Conservation (phyloP, 2,888 invertebrate species). For the Anagyrus pseudococci region DNA sequence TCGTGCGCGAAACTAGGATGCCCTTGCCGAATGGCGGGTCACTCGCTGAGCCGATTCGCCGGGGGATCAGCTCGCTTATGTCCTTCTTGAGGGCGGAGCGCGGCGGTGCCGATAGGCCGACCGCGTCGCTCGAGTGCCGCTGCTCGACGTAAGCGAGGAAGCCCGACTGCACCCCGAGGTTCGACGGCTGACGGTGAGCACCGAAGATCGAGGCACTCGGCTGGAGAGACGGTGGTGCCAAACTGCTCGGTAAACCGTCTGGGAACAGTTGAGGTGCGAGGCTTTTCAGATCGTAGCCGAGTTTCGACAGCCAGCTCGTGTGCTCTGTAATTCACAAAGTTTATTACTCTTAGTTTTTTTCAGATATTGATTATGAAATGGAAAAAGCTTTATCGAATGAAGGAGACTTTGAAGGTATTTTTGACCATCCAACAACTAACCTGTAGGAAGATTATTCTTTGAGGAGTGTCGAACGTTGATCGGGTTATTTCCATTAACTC, state of each 20-base stretch:
- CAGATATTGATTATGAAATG: too few relatives aligned
- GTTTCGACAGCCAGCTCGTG: conserved; percentile 81
- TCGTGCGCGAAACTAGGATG: conserved; percentile 82
- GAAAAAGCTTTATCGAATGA: too few relatives aligned
- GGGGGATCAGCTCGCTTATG: conserved; percentile 74
- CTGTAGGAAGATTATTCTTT: conserved; percentile 70
- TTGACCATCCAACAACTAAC: conserved; percentile 65
- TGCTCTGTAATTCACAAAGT: conserved; percentile 86
- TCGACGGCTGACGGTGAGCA: conserved; percentile 62
- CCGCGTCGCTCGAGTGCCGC: conserved; percentile 78
- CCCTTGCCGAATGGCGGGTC: conserved; percentile 88
- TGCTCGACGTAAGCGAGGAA: conserved; percentile 83
- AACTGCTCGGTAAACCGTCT: conserved; percentile 72
- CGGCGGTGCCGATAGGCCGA: conserved; percentile 78
- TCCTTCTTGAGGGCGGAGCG: conserved; percentile 82
- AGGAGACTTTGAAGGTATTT: too few relatives aligned
- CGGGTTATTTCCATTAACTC: conserved; percentile 93
- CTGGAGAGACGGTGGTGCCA: conserved; percentile 72
- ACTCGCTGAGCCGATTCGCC: conserved; percentile 81
- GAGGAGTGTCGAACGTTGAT: conserved; percentile 82
- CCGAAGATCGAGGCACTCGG: conserved; percentile 69
- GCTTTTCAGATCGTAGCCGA: conserved; percentile 86
- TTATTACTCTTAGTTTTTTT: too few relatives aligned
- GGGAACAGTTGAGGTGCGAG: conserved; percentile 87
- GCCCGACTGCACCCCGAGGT: conserved; percentile 81